phyloP scores from a whole-genome alignment of 2,113 vertebrate species.

The Pygoscelis antarcticus region DNA sequence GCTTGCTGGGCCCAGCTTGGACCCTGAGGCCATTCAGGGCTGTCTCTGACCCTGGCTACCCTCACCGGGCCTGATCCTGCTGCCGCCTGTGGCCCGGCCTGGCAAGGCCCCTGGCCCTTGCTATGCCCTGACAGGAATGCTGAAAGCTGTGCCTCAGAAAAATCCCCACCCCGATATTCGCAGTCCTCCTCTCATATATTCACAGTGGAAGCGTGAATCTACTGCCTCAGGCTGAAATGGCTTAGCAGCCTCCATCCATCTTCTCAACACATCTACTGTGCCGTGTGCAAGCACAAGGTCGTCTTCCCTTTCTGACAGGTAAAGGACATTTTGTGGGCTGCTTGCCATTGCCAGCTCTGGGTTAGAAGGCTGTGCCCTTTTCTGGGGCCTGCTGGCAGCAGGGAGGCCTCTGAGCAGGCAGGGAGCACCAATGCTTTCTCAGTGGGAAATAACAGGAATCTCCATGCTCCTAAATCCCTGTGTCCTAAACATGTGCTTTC shows the following conservation, averaged over 20 bases:
- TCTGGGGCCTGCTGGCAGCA: neutral
- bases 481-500: neutral
- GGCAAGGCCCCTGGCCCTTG: neutral
- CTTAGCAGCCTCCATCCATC: neutral
- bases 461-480: neutral
- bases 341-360: neutral
- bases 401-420: neutral
- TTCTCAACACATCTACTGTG: rapidly evolving
- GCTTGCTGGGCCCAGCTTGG: too few relatives aligned
- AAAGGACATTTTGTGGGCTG: neutral
- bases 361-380: too few relatives aligned
- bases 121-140: too few relatives aligned
- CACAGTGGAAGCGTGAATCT: neutral
- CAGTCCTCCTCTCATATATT: neutral
- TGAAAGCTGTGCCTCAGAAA: neutral
- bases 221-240: neutral
- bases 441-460: too few relatives aligned
- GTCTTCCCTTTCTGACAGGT: neutral
- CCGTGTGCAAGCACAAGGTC: neutral
- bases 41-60: neutral
- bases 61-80: neutral
- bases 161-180: neutral
- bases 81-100: too few relatives aligned
- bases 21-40: too few relatives aligned
- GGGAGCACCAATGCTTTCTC: neutral